Base-by-base conservation (phyloP, 2,113 vertebrate genomes). In the Mastomys natalensis region DNA sequence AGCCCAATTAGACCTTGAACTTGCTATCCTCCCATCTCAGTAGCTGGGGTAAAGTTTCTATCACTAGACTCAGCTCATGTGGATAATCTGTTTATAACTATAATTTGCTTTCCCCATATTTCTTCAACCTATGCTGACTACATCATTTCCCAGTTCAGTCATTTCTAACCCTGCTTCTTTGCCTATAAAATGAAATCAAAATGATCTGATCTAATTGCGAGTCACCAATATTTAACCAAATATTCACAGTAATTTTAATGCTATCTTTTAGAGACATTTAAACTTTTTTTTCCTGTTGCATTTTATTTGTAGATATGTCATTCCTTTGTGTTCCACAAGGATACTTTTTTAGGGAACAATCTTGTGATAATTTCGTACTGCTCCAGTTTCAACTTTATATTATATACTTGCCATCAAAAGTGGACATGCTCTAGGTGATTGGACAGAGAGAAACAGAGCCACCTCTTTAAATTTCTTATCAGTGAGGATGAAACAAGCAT, bases 351-450 rank as follows among this genome's bases (percentile, higher is more conserved):
- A 87, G 34, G 64, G 22, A 16, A 81, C 31, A 21, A 55, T 73
- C 24, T 87, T 85, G 51, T 48, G 89, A 88, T 82, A 95, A 87
- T 81, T 91, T 96, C 64, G 7, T 78, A 55, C 86, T 60, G 31
- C n/a, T 93, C 22, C 7, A 29, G 34, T 85, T 29, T 94, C 80
- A 85, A 7, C 86, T 64, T 93, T 96, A 76, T 3, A 51, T 73
- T 64, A 86, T 2, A 68, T 21, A 17, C 15, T 48, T 94, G 73
- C 11, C 13, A 73, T 91, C 68, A 40, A 64, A 89, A 85, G 16
- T 87, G 31, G 64, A 84, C 60, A 86, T 70, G 26, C 13, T 90
- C 3, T 48, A 45, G 51, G 85, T 93, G 81, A 40, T 26, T 95
- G 45, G 73, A 70, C 22, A 95, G 48, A 80, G 60, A 3, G 90